Conservation (phyloP, 2,113 vertebrate genomes). For the Entomyzon cyanotis region DNA sequence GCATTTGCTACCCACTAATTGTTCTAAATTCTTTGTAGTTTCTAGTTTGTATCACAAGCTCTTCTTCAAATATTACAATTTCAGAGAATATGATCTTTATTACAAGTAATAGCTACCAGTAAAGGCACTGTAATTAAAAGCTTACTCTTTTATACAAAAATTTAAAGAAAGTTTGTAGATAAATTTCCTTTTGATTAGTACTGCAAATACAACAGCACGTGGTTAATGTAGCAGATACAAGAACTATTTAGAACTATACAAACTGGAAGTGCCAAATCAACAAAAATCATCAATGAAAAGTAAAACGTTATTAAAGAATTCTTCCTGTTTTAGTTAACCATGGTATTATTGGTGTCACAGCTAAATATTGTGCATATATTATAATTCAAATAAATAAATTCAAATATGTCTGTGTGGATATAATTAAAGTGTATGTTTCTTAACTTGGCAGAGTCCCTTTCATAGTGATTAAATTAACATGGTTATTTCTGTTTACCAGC, state of each 20-base stretch:
- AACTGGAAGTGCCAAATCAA: background rate
- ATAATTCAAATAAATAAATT: background rate
- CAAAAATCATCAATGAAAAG: background rate
- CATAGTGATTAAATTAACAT: constrained; percentile 36
- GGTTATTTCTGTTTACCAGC: constrained; percentile 33
- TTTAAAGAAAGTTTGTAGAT: background rate
- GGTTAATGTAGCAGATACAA: background rate
- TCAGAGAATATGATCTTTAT: constrained; percentile 1
- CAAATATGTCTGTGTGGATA: background rate
- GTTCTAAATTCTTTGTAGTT: background rate
- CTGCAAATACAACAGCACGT: background rate
- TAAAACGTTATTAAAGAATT: background rate
- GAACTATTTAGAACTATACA: background rate
- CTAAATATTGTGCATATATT: background rate
- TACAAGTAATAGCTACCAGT: background rate
- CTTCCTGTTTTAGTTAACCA: background rate
- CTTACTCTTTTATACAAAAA: background rate
- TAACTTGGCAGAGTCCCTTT: constrained; percentile 23
- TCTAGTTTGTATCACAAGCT: background rate
- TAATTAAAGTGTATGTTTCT: constrained; percentile 43
- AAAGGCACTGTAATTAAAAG: constrained; percentile 4
- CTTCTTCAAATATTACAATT: background rate
- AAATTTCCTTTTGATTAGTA: background rate
- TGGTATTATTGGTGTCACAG: background rate
- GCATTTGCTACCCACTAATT: constrained; percentile 7